Base-by-base conservation (phyloP, 1,140 invertebrate genomes). In the Drosophila pectinifera region DNA sequence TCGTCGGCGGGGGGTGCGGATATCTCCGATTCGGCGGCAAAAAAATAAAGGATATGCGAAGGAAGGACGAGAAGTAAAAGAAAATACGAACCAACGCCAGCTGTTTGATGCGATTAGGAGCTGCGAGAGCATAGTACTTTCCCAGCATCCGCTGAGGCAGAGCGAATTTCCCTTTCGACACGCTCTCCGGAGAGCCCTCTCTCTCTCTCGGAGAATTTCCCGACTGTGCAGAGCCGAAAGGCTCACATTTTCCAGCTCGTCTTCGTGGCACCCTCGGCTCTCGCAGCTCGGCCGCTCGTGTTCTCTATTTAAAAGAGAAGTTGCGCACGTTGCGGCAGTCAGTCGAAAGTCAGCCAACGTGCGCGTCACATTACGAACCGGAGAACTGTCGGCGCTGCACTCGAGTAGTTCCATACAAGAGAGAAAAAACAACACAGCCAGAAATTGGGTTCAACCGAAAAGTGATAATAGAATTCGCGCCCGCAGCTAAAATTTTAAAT, bases 321-420 rank as follows among this genome's bases (percentile, higher is more conserved):
- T 62, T 86, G 79, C 82, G 83, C 82, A 86, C 82, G 83, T 88
- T 86, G 82, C 79, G 84, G 56, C 82, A 86, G 79, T 88, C 83
- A 86, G 83, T 86, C 82, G 79, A 86, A 82, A 89, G 56, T 77
- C 76, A 83, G 75, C 74, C 59, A 88, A 63, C 81, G 81, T 83
- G 81, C 80, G 80, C 80, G 81, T 62, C 41, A 65, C 64, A 80
- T 45, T 58, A 68, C 58, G 18, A 56, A 51, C 62, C 57, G 78
- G 48, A 45, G 48, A 62, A 28, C 1, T 6, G 10, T 42, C 49
- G 62, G 49, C 57, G 59, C 56, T 51, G 58, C 61, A 54, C 42
- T 28, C 20, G 48, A 36, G 34, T 41, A 68, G 38, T 51, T 16
- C 24, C 28, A 51, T 11, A 48, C 22, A 59, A 43, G 34, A 11